Evolutionary conservation across 2,888 invertebrate genomes (phyloP).

Genomic region (Rapana venosa): DNA sequence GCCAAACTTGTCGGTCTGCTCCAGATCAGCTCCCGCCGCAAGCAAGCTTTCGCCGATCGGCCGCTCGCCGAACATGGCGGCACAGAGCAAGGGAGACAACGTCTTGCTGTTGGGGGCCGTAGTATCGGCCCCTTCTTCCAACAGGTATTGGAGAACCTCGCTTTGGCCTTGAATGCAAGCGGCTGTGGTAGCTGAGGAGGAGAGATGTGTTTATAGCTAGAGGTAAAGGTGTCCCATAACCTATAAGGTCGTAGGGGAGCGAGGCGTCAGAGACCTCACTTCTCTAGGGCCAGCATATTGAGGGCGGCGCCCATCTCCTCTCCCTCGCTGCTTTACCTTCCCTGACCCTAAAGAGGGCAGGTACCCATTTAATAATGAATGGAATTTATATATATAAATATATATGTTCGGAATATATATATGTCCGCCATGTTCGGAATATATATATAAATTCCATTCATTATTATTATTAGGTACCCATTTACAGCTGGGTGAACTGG

Average conservation of each 20-base stretch:
- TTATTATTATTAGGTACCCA: no score
- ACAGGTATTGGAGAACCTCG: constrained; percentile 86
- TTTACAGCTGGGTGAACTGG: no score
- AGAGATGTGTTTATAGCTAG: constrained; percentile 12
- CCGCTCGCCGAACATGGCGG: constrained; percentile 93
- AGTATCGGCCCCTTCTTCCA: constrained; percentile 88
- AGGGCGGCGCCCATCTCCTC: no score
- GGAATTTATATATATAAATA: background rate
- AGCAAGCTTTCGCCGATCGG: constrained; percentile 89
- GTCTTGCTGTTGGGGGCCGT: constrained; percentile 85
- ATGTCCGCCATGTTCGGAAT: background rate
- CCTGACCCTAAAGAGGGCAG: no score
- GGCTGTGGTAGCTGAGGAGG: constrained; percentile 87
- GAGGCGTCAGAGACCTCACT: no score
- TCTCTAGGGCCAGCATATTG: no score
- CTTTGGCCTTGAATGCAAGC: constrained; percentile 89
- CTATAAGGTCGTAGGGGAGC: no score
- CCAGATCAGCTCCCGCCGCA: constrained; percentile 80
- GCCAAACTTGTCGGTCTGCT: constrained; percentile 82
- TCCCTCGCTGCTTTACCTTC: no score
- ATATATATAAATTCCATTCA: no score
- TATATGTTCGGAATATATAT: background rate
- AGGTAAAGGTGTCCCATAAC: no score
- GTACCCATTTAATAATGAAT: no score
- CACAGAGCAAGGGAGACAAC: constrained; percentile 89